A percentile compares a stretch with the other conserved stretches of the same genome.
Conservation (phyloP, 2,888 invertebrate genomes). For the Panorpa germanica region DNA sequence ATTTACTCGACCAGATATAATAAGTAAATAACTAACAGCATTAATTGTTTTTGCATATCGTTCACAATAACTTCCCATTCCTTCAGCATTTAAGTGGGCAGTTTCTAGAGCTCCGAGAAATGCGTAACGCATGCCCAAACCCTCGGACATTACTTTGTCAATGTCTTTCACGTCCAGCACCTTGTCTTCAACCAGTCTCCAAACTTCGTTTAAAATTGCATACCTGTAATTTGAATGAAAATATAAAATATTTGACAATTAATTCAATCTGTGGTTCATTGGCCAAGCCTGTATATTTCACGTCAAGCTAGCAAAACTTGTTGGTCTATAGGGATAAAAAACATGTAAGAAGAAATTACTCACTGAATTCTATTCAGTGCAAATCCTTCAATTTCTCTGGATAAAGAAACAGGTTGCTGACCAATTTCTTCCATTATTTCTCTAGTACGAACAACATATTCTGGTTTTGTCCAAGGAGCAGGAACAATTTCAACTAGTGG, state of each 20-base stretch:
- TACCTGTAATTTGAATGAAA: slow-evolving; percentile 36
- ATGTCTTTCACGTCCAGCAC: slow-evolving; percentile 75
- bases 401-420: slow-evolving; percentile 74
- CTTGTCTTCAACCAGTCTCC: slow-evolving; percentile 69
- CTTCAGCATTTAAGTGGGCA: slow-evolving; percentile 86
- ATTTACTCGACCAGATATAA: too few species aligned
- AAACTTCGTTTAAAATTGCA: slow-evolving; percentile 82
- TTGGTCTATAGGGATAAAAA: slow-evolving; percentile 4
- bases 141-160: slow-evolving; percentile 86
- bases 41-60: slow-evolving; percentile 39
- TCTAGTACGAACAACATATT: slow-evolving; percentile 52
- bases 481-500: slow-evolving; percentile 89
- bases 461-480: slow-evolving; percentile 77
- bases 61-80: slow-evolving; percentile 42
- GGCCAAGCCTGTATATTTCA: too few species aligned
- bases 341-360: slow-evolving; percentile 17
- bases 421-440: slow-evolving; percentile 71
- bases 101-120: slow-evolving; percentile 90
- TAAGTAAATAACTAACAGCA: slow-evolving; percentile 25
- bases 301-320: not conserved
- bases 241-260: slow-evolving; percentile 5
- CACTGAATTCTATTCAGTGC: slow-evolving; percentile 85
- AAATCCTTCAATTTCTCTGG: slow-evolving; percentile 80
- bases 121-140: slow-evolving; percentile 87
- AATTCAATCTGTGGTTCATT: too few species aligned